These are phyloP conservation scores for Pseudochaenichthys georgianus DNA, from an alignment of 2,797 vertebrate species.

Conservation along the genomic window DNA sequence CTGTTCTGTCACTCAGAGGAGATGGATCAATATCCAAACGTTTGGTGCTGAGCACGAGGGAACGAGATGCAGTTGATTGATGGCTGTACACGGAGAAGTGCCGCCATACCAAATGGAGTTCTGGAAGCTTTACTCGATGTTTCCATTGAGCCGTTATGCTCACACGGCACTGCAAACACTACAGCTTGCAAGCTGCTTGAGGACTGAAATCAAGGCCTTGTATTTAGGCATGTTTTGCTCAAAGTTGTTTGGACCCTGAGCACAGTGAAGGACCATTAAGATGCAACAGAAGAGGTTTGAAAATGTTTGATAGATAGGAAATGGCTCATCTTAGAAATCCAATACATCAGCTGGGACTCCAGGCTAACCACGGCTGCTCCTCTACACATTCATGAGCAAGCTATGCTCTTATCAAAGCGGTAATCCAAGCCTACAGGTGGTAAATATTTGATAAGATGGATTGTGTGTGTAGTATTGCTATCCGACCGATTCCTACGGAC, in stretches of 20 bases:
- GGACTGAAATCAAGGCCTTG: neutral
- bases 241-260: neutral
- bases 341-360: conserved; percentile 11
- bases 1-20: conserved; percentile 70
- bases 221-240: neutral
- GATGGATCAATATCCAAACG: conserved; percentile 77
- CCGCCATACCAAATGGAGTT: conserved; percentile 31
- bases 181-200: neutral
- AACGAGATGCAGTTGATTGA: conserved; percentile 50
- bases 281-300: neutral
- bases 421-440: conserved; percentile 6
- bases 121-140: conserved; percentile 25
- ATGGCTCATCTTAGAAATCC: conserved; percentile 17
- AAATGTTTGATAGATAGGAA: conserved; percentile 17
- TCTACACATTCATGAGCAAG: neutral
- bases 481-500: conserved; percentile 20
- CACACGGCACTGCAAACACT: neutral
- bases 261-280: neutral
- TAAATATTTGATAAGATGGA: conserved; percentile 13
- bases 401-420: conserved; percentile 11
- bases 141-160: neutral
- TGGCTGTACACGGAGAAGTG: conserved; percentile 43
- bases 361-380: conserved; percentile 20
- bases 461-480: conserved; percentile 17
- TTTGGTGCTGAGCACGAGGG: conserved; percentile 38